Percentiles rank a stretch among this genome's conserved stretches.
These are phyloP conservation scores for Picathartes gymnocephalus DNA, from an alignment of 2,113 vertebrate genomes.

Conservation along the genomic window DNA sequence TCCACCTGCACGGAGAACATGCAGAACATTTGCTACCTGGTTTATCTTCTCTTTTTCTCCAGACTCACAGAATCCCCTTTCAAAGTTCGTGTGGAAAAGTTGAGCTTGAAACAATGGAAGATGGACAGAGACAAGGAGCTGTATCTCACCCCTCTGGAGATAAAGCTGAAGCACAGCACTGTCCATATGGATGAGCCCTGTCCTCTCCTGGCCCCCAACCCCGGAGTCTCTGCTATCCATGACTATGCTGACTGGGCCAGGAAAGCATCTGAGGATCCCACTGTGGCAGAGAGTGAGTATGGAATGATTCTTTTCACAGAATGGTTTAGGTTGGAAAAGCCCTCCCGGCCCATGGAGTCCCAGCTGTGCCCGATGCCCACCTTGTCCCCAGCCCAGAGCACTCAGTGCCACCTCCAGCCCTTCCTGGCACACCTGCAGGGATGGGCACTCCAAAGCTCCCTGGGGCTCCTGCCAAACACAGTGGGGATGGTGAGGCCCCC, in stretches of 20 bases:
- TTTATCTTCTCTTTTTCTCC: neutral
- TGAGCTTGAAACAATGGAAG: conserved; percentile 72
- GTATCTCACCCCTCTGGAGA: conserved; percentile 85
- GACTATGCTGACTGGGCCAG: conserved; percentile 86
- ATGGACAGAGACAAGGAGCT: conserved; percentile 60
- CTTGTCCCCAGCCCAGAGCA: neutral
- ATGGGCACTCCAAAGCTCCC: neutral
- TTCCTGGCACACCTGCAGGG: neutral
- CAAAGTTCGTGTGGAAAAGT: conserved; percentile 87
- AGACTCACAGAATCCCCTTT: conserved; percentile 87
- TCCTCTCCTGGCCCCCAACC: conserved; percentile 79
- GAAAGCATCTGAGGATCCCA: conserved; percentile 42
- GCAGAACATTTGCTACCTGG: neutral
- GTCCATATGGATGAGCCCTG: conserved; percentile 76
- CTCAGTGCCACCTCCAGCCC: neutral
- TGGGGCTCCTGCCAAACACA: neutral
- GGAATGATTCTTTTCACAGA: neutral
- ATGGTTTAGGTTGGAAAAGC: fast-evolving
- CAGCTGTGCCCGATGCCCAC: neutral
- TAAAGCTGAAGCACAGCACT: conserved; percentile 85
- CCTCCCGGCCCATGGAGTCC: fast-evolving
- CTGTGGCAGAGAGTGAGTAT: conserved; percentile 71
- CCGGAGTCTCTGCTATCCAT: conserved; percentile 84
- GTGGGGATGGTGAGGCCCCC: neutral
- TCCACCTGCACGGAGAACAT: neutral